Evolutionary conservation across 2,113 vertebrate species (phyloP).

Genomic region (Pygoscelis antarcticus): DNA sequence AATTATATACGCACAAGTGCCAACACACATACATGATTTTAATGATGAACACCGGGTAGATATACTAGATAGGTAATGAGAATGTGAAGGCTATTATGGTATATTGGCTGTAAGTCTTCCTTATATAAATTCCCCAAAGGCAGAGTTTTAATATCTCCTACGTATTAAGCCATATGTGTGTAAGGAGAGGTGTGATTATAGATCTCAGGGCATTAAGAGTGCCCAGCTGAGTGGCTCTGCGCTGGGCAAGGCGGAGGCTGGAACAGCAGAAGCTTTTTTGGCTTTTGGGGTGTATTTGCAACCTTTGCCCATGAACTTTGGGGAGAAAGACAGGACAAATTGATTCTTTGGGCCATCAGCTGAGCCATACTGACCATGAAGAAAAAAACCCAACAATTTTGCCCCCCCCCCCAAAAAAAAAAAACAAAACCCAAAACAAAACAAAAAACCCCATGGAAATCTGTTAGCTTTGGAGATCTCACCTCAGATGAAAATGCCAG

Average conservation of each 20-base stretch:
- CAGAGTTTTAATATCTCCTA: not conserved
- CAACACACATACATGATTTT: not conserved
- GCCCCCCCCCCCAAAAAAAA: not conserved
- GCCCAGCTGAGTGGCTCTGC: not conserved
- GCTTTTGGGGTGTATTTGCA: not conserved
- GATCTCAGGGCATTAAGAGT: not conserved
- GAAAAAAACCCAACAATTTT: not conserved
- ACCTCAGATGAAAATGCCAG: not conserved
- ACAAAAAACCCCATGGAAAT: not conserved
- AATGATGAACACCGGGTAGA: not conserved
- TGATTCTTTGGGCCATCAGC: not conserved
- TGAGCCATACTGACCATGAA: not conserved
- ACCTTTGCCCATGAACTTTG: not conserved
- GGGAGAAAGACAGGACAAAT: not conserved
- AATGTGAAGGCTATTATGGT: not conserved
- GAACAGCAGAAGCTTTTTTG: not conserved
- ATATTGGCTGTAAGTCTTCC: not conserved
- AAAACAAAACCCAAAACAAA: not conserved
- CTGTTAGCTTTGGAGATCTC: not conserved
- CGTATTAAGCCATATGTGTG: fast-evolving
- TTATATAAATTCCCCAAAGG: not conserved
- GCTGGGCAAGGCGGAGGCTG: not conserved
- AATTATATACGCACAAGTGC: not conserved
- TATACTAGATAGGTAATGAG: not conserved
- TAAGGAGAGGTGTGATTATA: not conserved